Evolutionary conservation across 2,113 vertebrate species (phyloP).

Genomic region (Morone saxatilis): DNA sequence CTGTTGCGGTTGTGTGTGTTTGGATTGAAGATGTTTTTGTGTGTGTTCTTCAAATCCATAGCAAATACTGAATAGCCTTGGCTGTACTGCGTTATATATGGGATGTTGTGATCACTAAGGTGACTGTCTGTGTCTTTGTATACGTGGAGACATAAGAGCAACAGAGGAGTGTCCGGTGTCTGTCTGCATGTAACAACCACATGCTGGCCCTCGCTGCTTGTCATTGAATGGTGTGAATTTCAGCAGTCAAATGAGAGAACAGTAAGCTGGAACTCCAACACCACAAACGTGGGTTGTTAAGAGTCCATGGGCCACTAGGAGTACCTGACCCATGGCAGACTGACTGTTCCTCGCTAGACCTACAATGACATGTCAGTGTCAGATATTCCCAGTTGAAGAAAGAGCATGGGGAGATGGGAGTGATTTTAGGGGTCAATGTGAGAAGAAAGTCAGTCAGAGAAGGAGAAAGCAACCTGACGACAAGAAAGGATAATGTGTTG

Average conservation of each 20-base stretch:
- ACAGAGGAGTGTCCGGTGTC: slow-evolving; percentile 62
- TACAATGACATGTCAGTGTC: no score
- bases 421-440: neutral
- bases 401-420: neutral
- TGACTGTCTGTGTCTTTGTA: slow-evolving; percentile 51
- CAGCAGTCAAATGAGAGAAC: slow-evolving; percentile 58
- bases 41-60: slow-evolving; percentile 4
- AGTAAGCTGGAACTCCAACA: slow-evolving; percentile 47
- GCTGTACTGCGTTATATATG: slow-evolving; percentile 3
- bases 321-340: neutral
- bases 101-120: slow-evolving; percentile 54
- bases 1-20: no score
- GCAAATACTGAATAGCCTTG: neutral
- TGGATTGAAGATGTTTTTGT: neutral
- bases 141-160: slow-evolving; percentile 48
- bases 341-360: neutral
- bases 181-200: slow-evolving; percentile 55
- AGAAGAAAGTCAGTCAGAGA: neutral
- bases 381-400: neutral
- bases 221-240: slow-evolving; percentile 69
- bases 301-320: neutral
- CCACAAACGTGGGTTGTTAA: slow-evolving; percentile 35
- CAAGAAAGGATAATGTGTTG: neutral
- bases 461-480: neutral
- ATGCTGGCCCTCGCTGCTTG: slow-evolving; percentile 34